Conservation (phyloP, 2,888 invertebrate genomes). For the Drosophila anceps region DNA sequence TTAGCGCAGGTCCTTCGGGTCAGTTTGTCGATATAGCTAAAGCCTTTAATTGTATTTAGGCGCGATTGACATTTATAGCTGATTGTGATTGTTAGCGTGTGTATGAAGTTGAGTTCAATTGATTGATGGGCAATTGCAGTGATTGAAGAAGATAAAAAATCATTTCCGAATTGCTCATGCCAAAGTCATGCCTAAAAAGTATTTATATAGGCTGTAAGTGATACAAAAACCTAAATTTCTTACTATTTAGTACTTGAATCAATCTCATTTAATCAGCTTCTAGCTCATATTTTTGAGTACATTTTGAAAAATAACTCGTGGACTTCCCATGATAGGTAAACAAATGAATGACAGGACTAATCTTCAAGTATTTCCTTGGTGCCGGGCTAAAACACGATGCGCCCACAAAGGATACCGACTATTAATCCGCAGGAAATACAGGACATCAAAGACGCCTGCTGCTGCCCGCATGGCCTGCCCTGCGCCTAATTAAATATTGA, state of each 20-base stretch:
- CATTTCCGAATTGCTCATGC: constrained; percentile 10
- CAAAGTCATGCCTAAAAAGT: constrained; percentile 1
- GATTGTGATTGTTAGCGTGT: constrained; percentile 23
- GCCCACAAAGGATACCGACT: constrained; percentile 65
- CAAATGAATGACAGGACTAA: neutral
- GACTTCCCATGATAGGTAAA: too few species aligned
- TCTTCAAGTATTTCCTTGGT: constrained; percentile 8
- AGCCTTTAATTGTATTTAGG: constrained; percentile 74
- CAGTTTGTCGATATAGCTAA: constrained; percentile 38
- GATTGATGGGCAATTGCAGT: constrained; percentile 68
- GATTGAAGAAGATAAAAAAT: constrained; percentile 30
- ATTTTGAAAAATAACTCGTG: neutral
- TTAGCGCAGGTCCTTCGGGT: constrained; percentile 67
- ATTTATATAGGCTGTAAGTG: too few species aligned
- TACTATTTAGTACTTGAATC: neutral
- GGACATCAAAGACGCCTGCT: constrained; percentile 44
- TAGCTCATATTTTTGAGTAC: too few species aligned
- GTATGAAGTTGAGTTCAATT: constrained; percentile 42
- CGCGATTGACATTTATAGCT: constrained; percentile 69
- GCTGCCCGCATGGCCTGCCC: constrained; percentile 42
- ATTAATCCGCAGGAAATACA: constrained; percentile 71
- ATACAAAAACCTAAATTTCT: neutral
- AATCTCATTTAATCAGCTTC: neutral
- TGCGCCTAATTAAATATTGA: constrained; percentile 77
- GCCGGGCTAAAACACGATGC: constrained; percentile 15